Conservation (phyloP, 37 sponge, comb jelly and placozoan species). For the Bolinopsis microptera region DNA sequence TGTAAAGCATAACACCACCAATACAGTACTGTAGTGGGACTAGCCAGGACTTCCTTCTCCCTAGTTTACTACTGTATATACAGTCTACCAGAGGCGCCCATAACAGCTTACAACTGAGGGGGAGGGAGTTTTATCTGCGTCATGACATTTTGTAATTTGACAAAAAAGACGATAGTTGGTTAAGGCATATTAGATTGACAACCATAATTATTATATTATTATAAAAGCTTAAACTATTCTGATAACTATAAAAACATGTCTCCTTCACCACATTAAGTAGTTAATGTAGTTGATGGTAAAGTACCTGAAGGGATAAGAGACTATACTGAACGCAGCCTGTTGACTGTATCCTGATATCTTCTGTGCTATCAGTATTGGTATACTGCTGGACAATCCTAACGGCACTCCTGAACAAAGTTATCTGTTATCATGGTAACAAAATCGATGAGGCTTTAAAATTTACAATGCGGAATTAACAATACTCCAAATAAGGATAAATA, state of each 20-base stretch:
- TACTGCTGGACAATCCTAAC: conserved; percentile 79
- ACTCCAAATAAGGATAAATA: too few species aligned
- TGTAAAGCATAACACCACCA: conserved; percentile 77
- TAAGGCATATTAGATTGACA: too few species aligned
- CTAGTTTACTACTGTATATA: conserved; percentile 76
- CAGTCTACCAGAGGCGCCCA: conserved; percentile 96
- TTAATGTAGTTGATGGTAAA: too few species aligned
- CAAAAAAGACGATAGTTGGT: too few species aligned
- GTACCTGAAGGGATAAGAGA: conserved; percentile 59
- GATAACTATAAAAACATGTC: too few species aligned
- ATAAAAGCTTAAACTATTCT: too few species aligned
- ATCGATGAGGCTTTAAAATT: too few species aligned
- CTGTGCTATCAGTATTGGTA: conserved; percentile 88
- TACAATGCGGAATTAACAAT: too few species aligned
- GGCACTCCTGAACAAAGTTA: conserved; percentile 77
- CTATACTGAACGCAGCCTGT: conserved; percentile 70
- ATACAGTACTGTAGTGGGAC: conserved; percentile 86
- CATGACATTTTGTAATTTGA: too few species aligned
- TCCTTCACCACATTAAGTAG: too few species aligned
- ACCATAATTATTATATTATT: too few species aligned
- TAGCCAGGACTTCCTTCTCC: conserved; percentile 94
- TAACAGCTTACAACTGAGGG: conserved; percentile 90
- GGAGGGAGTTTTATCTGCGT: conserved; percentile 44
- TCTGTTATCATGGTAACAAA: too few species aligned
- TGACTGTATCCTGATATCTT: conserved; percentile 84